phyloP scores from a whole-genome alignment of 2,113 vertebrate genomes.

The Callopanchax toddi region DNA sequence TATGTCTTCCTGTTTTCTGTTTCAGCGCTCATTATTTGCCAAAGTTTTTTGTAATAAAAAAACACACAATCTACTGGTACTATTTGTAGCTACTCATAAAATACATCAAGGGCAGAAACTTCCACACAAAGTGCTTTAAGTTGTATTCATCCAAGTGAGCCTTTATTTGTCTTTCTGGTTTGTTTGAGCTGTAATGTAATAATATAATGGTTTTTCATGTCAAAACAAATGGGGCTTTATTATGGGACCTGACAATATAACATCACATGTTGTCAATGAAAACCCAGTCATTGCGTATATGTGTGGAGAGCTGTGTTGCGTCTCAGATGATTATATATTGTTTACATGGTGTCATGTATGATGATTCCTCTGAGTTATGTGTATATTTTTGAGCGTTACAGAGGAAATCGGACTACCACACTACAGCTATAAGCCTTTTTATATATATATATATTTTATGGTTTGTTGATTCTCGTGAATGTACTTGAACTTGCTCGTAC shows the following conservation, averaged over 20 bases:
- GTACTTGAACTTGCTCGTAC: conserved; percentile 73
- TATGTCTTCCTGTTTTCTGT: conserved; percentile 36
- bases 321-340: conserved; percentile 40
- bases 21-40: conserved; percentile 20
- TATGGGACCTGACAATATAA: conserved; percentile 60
- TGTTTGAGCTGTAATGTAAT: conserved; percentile 35
- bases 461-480: conserved; percentile 38
- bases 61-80: conserved; percentile 3
- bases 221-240: conserved; percentile 40
- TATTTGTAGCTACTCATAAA: conserved; percentile 10
- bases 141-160: conserved; percentile 25
- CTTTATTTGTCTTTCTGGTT: conserved; percentile 17
- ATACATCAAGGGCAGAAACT: conserved; percentile 28
- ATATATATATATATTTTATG: no score
- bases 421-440: conserved; percentile 15
- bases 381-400: conserved; percentile 84
- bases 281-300: no score
- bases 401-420: conserved; percentile 57
- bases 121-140: conserved; percentile 44
- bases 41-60: conserved; percentile 17
- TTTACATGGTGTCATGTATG: conserved; percentile 70
- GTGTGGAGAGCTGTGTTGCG: no score
- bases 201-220: conserved; percentile 21
- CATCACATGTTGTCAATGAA: conserved; percentile 22
- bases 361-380: conserved; percentile 78